These are phyloP conservation scores for Cyphomyrus discorhynchus DNA, from an alignment of 2,113 vertebrate species.

Conservation along the genomic window DNA sequence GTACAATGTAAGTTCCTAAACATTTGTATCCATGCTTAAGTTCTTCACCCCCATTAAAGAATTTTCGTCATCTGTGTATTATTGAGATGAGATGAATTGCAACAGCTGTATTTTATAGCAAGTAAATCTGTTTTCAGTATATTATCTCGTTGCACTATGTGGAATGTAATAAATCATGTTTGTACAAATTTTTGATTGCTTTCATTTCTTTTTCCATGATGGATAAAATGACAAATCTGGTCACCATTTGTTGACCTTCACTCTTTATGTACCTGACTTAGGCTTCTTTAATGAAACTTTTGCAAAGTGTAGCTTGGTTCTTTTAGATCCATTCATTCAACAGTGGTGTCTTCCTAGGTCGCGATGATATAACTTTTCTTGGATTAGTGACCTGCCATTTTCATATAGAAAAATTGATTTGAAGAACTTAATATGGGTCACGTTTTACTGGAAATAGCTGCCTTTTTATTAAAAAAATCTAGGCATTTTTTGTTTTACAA, in stretches of 20 bases:
- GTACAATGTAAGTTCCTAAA: not conserved
- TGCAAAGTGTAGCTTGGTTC: not conserved
- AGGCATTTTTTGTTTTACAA: not conserved
- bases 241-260: not conserved
- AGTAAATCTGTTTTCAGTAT: not conserved
- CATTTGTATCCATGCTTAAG: not conserved
- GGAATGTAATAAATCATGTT: not conserved
- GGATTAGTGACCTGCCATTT: not conserved
- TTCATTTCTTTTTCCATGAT: not conserved
- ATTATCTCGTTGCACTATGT: not conserved
- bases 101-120: not conserved
- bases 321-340: not conserved
- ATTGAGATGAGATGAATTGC: not conserved
- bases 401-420: not conserved
- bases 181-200: not conserved
- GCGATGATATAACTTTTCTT: not conserved
- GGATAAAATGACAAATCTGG: not conserved
- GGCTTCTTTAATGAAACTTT: not conserved
- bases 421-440: not conserved
- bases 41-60: not conserved
- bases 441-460: not conserved
- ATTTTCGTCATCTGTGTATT: not conserved
- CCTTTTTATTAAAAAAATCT: not conserved
- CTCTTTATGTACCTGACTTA: not conserved
- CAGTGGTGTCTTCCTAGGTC: not conserved